Evolutionary conservation across 2,113 vertebrate genomes (phyloP).

Genomic region (Cyanoderma ruficeps): DNA sequence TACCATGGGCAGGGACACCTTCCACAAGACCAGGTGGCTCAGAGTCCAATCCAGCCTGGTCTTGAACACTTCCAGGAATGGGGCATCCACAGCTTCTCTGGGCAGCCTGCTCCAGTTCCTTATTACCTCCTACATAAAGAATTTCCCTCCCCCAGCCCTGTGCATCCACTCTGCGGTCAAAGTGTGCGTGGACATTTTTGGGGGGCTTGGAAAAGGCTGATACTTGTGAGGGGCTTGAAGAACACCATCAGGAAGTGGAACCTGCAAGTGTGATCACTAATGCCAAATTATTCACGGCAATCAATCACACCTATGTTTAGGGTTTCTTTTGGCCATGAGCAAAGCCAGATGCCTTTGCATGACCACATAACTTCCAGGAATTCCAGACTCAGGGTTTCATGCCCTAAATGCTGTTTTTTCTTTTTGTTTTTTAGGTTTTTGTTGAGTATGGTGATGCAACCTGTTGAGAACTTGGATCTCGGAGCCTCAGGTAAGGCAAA

Average conservation of each 20-base stretch:
- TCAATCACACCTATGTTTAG: neutral
- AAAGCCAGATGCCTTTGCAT: neutral
- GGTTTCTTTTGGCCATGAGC: neutral
- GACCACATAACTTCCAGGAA: neutral
- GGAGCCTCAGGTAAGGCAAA: neutral
- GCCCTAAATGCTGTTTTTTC: neutral
- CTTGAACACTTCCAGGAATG: neutral
- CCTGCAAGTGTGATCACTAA: rapidly evolving
- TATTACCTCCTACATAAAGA: neutral
- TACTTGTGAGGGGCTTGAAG: neutral
- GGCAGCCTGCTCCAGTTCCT: neutral
- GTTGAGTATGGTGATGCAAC: neutral
- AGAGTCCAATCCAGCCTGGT: neutral
- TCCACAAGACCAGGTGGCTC: neutral
- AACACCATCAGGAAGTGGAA: neutral
- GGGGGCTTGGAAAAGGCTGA: rapidly evolving
- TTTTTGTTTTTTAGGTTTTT: neutral
- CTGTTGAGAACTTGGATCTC: neutral
- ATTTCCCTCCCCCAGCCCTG: neutral
- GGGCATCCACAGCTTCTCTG: neutral
- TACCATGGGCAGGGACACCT: neutral
- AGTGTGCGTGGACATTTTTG: rapidly evolving
- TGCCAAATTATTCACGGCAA: neutral
- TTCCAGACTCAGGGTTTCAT: neutral
- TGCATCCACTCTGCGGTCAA: neutral